Evolutionary conservation across 2,113 vertebrate species (phyloP).

Genomic region (Sturnus vulgaris): DNA sequence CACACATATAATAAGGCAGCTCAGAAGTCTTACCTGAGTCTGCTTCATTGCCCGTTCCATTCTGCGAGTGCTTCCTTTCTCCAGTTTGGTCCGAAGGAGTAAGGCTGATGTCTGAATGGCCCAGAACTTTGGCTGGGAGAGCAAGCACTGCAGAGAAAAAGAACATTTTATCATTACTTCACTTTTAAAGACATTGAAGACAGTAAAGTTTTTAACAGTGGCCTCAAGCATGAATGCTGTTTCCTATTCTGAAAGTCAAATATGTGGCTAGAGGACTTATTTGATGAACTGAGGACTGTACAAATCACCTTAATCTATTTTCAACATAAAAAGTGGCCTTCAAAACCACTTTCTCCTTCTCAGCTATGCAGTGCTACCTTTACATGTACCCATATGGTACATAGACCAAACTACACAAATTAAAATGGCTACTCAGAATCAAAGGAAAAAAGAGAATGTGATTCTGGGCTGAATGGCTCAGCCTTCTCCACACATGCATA

Average conservation of each 20-base stretch:
- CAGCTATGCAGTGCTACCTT: background rate
- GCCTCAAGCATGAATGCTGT: background rate
- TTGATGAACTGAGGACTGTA: background rate
- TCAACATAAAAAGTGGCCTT: background rate
- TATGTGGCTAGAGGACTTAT: background rate
- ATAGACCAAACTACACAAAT: background rate
- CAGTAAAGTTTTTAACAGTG: background rate
- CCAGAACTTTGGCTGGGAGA: constrained; percentile 95
- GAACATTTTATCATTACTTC: background rate
- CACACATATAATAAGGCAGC: background rate
- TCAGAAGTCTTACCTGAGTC: constrained; percentile 81
- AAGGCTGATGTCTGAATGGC: constrained; percentile 87
- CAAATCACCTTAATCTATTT: background rate
- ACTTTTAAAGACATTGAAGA: background rate
- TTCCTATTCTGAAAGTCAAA: background rate
- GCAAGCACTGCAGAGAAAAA: constrained; percentile 78
- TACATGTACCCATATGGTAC: accelerated
- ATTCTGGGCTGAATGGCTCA: background rate
- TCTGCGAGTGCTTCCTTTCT: constrained; percentile 82
- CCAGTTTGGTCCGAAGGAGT: constrained; percentile 87
- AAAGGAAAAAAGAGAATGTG: background rate
- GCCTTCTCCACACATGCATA: background rate
- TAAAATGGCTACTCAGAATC: background rate
- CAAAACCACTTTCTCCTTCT: background rate
- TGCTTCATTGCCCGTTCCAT: constrained; percentile 94